Percentiles rank a stretch among this genome's conserved stretches.
phyloP scores from a whole-genome alignment of 1,140 invertebrate species.

The Drosophila neocordata region DNA sequence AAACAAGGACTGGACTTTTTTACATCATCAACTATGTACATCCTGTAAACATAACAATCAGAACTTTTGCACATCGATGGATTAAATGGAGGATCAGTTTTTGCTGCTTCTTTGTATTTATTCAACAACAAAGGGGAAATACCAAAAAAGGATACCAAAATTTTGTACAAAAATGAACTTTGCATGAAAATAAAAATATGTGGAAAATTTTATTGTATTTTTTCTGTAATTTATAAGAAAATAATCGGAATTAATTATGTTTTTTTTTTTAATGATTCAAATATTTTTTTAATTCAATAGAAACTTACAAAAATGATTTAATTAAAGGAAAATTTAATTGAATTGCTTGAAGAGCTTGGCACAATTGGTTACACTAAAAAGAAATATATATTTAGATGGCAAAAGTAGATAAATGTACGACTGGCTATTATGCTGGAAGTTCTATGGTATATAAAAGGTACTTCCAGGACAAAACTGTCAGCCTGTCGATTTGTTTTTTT shows the following conservation, averaged over 20 bases:
- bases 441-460: neutral
- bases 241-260: too few relatives aligned
- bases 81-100: too few relatives aligned
- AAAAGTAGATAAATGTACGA: slow-evolving; percentile 50
- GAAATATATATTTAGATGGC: slow-evolving; percentile 18
- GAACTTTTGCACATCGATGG: too few relatives aligned
- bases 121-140: too few relatives aligned
- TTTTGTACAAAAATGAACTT: neutral
- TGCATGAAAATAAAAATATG: slow-evolving; percentile 2
- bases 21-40: too few relatives aligned
- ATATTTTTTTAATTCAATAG: slow-evolving; percentile 37
- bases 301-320: slow-evolving; percentile 19
- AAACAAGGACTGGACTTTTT: too few relatives aligned
- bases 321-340: slow-evolving; percentile 15
- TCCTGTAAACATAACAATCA: too few relatives aligned
- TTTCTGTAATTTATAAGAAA: too few relatives aligned
- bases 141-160: neutral
- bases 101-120: too few relatives aligned
- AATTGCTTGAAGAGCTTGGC: slow-evolving; percentile 52
- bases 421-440: slow-evolving; percentile 21
- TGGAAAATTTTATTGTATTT: neutral
- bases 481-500: slow-evolving; percentile 45
- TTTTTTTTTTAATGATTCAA: slow-evolving; percentile 14
- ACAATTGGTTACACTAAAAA: slow-evolving; percentile 27
- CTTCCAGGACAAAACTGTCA: neutral